Evolutionary conservation across 2,113 vertebrate species (phyloP), one percentile per base, ranked within the genome.

Genomic region (Callipepla californica): DNA sequence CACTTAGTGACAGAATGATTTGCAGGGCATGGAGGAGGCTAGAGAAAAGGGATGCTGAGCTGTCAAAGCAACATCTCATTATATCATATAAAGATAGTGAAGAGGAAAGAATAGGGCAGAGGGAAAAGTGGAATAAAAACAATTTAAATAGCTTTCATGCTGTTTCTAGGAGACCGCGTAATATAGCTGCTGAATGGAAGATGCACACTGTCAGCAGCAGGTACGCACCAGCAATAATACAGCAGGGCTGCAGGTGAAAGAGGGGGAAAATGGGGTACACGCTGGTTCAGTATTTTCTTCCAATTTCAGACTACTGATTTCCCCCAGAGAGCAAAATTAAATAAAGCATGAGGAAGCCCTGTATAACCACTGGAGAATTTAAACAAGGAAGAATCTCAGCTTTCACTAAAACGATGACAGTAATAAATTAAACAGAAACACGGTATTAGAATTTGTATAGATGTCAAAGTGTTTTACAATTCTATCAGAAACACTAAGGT

Each of bases 21-120:
- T 95, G 95, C 82, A 77, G 79, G 92, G 76, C 73, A 83, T 21
- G 21, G 48, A 80, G 79, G 6, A 90, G 69, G 87, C 65, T 92
- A 45, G 76, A 76, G 89, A 90, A 89, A 88, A 90, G 57, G 65
- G 80, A 93, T 92, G 85, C 61, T 83, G 76, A 92, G 85, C 90
- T 94, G 94, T 90, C 95, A 81, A 75, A 93, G 82, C 58, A 95
- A 94, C 69, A 50, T 84, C 92, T 96, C 90, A 94, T 96, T 96
- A 94, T 84, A 90, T 90, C 90, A 81, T 62, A 92, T 14, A 67
- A 91, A 89, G 94, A 91, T 48, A 70, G 66, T 25, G 53, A 89
- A 86, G 51, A 87, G 61, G n/a, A 91, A 92, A 93, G 85, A 92
- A 92, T 4, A 84, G 80, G 82, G 76, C 57, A 86, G 25, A 86